A percentile compares a stretch with the other conserved stretches of the same genome.
Conservation (phyloP, 2,888 invertebrate species). For the Isotomurus palustris region DNA sequence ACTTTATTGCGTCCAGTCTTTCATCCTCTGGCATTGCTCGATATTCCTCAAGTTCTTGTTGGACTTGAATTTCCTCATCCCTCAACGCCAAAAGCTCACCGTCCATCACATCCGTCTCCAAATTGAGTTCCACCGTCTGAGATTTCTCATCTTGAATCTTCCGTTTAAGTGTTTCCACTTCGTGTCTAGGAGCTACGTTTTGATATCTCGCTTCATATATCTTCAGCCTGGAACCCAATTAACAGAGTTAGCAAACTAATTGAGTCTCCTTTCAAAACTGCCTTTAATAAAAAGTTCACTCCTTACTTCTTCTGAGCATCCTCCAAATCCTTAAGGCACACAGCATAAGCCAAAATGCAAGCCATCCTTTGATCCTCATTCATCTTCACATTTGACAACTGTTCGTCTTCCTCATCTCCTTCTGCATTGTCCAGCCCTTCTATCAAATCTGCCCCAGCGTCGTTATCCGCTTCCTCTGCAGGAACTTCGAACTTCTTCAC, state of each 20-base stretch:
- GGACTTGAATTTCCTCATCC: conserved; percentile 11
- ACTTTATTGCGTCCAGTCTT: conserved; percentile 11
- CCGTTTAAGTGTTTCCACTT: conserved; percentile 23
- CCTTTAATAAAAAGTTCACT: no score
- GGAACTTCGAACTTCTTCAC: conserved; percentile 11
- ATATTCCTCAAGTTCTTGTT: conserved; percentile 19
- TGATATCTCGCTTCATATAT: conserved; percentile 34
- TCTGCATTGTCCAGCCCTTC: conserved; percentile 7
- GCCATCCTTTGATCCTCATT: conserved; percentile 24
- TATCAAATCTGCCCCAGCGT: background rate
- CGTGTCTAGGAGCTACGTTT: conserved; percentile 31
- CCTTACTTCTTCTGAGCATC: conserved; percentile 28
- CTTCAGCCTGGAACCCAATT: conserved; percentile 22
- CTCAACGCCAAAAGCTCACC: conserved; percentile 8
- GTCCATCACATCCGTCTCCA: conserved; percentile 10
- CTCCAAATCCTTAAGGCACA: conserved; percentile 23
- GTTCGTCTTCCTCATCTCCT: conserved; percentile 8
- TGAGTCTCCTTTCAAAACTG: background rate
- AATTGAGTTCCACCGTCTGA: background rate
- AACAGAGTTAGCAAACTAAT: background rate
- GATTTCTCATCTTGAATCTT: conserved; percentile 13
- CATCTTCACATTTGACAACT: conserved; percentile 23
- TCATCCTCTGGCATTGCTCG: conserved; percentile 14
- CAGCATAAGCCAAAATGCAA: conserved; percentile 23
- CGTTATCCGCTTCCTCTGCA: background rate